Percentiles rank a stretch among this genome's conserved stretches.
phyloP scores from a whole-genome alignment of 2,797 vertebrate genomes.

The Somateria mollissima region DNA sequence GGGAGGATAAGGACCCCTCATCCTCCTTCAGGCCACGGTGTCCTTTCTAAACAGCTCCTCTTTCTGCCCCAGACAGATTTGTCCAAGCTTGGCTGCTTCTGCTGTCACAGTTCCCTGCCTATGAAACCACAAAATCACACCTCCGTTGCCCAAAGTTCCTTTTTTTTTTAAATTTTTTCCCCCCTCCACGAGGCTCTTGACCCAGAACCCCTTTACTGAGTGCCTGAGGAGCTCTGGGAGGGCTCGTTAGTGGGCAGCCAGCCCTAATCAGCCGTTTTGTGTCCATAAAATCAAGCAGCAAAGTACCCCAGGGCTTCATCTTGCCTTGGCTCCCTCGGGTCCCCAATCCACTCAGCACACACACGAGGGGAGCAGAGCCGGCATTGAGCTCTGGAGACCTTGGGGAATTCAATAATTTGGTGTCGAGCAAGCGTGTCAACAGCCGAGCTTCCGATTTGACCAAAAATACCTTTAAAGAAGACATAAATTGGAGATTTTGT shows the following conservation, averaged over 20 bases:
- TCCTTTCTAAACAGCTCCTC: not conserved
- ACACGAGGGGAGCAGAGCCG: too few relatives aligned
- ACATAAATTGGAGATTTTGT: not conserved
- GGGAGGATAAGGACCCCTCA: not conserved
- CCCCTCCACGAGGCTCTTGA: not conserved
- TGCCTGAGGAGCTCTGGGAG: not conserved
- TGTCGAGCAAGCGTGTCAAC: not conserved
- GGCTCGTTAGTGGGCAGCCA: too few relatives aligned
- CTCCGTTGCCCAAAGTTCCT: not conserved
- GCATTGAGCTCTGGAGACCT: not conserved
- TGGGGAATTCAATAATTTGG: too few relatives aligned
- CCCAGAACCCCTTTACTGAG: not conserved
- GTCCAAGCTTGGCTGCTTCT: not conserved
- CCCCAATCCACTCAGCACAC: not conserved
- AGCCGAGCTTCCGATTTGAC: not conserved
- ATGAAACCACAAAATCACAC: not conserved
- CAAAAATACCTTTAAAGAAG: not conserved
- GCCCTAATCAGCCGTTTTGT: too few relatives aligned
- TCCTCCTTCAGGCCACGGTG: rapidly evolving
- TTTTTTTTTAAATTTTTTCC: too few relatives aligned
- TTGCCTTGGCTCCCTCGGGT: not conserved
- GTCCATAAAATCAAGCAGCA: not conserved
- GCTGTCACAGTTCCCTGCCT: not conserved
- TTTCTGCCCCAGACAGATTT: not conserved
- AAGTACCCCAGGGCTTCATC: not conserved